Conservation (phyloP, 1,140 invertebrate genomes). For the Drosophila persimilis region DNA sequence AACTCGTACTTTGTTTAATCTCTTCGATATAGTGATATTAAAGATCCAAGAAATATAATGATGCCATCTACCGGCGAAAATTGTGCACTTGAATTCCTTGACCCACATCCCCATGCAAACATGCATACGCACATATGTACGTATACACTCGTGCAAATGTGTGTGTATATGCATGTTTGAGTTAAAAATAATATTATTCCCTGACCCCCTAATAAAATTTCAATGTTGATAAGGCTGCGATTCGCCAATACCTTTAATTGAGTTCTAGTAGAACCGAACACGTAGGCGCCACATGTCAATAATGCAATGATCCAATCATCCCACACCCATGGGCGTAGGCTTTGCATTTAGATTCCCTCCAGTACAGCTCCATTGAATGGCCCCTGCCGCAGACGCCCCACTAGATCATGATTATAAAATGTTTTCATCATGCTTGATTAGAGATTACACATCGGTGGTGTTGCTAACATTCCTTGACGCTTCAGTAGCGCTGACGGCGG, state of each 20-base stretch:
- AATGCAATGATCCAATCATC: slow-evolving; percentile 12
- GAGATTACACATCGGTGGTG: slow-evolving; percentile 19
- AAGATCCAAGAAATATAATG: neutral
- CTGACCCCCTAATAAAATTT: slow-evolving; percentile 37
- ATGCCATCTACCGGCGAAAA: slow-evolving; percentile 48
- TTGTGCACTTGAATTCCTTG: slow-evolving; percentile 38
- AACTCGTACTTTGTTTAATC: slow-evolving; percentile 15
- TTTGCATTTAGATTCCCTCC: neutral
- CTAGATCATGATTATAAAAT: slow-evolving; percentile 28
- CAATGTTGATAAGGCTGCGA: slow-evolving; percentile 37
- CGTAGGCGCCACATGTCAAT: slow-evolving; percentile 46
- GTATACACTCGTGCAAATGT: neutral
- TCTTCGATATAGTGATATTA: neutral
- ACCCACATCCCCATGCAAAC: slow-evolving; percentile 45
- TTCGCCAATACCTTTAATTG: slow-evolving; percentile 16
- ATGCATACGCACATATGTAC: neutral
- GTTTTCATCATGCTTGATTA: slow-evolving; percentile 35
- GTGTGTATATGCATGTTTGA: slow-evolving; percentile 14
- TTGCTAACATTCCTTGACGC: slow-evolving; percentile 25
- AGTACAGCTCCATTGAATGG: neutral
- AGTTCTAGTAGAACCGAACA: slow-evolving; percentile 15
- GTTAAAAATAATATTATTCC: slow-evolving; percentile 41
- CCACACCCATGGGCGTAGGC: too few relatives aligned
- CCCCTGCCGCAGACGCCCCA: too few relatives aligned
- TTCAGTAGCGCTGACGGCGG: slow-evolving; percentile 2